Conservation (phyloP, 35 echinoderm and acorn worm species). For the Strongylocentrotus purpuratus region DNA sequence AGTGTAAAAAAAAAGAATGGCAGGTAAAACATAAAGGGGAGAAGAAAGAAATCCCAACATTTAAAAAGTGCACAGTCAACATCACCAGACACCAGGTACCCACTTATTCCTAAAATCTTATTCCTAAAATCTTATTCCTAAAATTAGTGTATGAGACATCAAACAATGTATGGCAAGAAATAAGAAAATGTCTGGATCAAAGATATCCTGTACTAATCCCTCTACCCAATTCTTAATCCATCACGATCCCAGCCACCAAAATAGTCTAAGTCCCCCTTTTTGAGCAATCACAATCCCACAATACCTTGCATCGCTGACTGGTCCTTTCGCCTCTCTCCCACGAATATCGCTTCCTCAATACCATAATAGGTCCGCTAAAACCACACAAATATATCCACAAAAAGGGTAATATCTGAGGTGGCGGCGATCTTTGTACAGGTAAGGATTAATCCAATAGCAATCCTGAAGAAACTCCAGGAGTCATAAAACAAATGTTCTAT, state of each 20-base stretch:
- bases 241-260: neutral
- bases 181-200: neutral
- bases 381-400: neutral
- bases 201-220: constrained; percentile 1
- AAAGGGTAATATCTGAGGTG: neutral
- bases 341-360: constrained; percentile 15
- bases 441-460: neutral
- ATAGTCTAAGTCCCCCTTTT: neutral
- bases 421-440: neutral
- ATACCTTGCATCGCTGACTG: constrained; percentile 42
- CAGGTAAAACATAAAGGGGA: neutral
- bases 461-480: neutral
- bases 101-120: neutral
- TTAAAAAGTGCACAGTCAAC: neutral
- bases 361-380: neutral
- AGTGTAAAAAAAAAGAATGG: neutral
- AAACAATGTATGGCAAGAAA: neutral
- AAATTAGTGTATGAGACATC: neutral
- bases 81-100: neutral
- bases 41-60: neutral
- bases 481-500: neutral
- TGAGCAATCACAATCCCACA: neutral
- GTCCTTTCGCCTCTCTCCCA: constrained; percentile 29
- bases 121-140: neutral
- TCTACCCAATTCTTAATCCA: neutral